Base-by-base conservation (phyloP, 2,888 invertebrate genomes). In the Melieria omissa region DNA sequence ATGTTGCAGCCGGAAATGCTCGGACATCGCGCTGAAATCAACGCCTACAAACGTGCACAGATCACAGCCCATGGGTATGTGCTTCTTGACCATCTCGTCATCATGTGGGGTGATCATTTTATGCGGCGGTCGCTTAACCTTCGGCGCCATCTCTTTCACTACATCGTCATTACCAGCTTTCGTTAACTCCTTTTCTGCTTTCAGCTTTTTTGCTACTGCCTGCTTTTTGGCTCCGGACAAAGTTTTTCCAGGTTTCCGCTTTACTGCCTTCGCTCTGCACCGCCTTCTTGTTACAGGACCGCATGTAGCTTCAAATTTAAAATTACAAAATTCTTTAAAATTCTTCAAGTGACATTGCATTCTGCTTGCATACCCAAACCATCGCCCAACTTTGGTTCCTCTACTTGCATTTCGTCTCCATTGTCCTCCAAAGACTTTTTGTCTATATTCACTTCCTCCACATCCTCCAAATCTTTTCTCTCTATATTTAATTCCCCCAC, bases 21-120 rank as follows among this genome's bases (percentile, higher is more conserved):
- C 79, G 3, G 82, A 79, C 5, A 86, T 79, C 6, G 84, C 81
- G 0, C 82, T 79, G 69, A 86, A 87, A 61, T 82, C 81, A 3
- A 76, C 75, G 7, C 82, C 80, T n/a, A 83, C 79, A 46, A 80
- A 78, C 6, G 81, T 77, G 72, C 87, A 87, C 29, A 86, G 68
- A 52, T 86, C 84, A 74, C 87, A 87, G 68, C 81, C 83, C 80
- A 87, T 82, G 10, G 84, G 83, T 73, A 87, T 83, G 69, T 84
- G 82, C 47, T 85, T 83, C 72, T 84, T 83, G 1, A 86, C 83
- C 29, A 86, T 79, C 42, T 82, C 81, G 41, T 83, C 82, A 54
- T 83, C 83, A 45, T 80, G 78, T 3, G 14, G 49, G 1, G 61
- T n/a, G 12, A 29, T 29, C 10, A 14, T 9, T 29, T 57, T 14